Percentiles rank a stretch among this genome's conserved stretches.
These are phyloP conservation scores for Eugnorisma glareosa DNA, from an alignment of 2,888 invertebrate genomes.

Conservation along the genomic window DNA sequence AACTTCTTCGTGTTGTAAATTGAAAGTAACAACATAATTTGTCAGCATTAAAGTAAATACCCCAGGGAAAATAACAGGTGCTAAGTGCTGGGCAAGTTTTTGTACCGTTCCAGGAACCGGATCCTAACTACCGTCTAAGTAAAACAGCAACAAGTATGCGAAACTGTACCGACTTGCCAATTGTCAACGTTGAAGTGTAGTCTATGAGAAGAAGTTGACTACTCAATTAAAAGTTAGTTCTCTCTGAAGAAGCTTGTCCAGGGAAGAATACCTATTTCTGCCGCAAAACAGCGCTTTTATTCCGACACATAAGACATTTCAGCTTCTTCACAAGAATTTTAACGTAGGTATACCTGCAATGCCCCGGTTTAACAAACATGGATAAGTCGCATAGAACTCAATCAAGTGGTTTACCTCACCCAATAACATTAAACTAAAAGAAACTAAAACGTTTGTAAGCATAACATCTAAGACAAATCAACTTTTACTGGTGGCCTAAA, in stretches of 20 bases:
- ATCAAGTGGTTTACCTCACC: neutral
- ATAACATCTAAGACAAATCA: neutral
- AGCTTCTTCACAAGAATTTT: neutral
- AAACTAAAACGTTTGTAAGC: neutral
- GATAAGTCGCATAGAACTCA: neutral
- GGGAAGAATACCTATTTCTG: neutral
- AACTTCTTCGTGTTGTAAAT: conserved; percentile 32
- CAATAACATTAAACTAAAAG: neutral
- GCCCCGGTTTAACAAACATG: neutral
- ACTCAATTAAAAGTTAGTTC: conserved; percentile 13
- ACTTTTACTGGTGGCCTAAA: too few species aligned
- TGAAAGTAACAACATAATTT: conserved; percentile 41
- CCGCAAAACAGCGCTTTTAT: neutral
- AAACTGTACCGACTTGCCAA: conserved; percentile 27
- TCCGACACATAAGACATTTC: neutral
- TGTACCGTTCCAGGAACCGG: conserved; percentile 33
- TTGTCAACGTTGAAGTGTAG: conserved; percentile 22
- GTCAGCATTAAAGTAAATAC: conserved; percentile 37
- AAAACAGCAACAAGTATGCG: conserved; percentile 47
- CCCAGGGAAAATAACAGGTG: conserved; percentile 42
- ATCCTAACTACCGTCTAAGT: conserved; percentile 32
- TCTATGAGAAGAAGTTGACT: conserved; percentile 10
- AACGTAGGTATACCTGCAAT: neutral
- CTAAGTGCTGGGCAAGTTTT: conserved; percentile 32
- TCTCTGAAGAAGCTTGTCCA: neutral